Evolutionary conservation across 2,113 vertebrate species (phyloP), one percentile per base, ranked within the genome.

Genomic region (Terrapene triunguis): DNA sequence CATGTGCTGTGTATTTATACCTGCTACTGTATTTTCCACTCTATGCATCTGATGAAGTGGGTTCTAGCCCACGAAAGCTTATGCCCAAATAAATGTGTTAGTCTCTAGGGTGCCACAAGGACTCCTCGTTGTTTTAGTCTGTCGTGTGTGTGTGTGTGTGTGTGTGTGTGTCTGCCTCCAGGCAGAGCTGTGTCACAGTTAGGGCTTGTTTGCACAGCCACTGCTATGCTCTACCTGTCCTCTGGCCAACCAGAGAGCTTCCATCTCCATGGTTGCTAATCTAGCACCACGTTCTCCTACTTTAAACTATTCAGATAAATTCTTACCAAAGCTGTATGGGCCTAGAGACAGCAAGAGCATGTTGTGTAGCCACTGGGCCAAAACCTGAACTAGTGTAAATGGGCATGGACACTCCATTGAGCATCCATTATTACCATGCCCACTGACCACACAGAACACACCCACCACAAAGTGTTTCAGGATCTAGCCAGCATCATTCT

Each of bases 401-500:
- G n/a, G 76, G 42, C 85, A 25, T 80, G 32, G 85, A 17, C 38
- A 87, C 88, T 89, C 92, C 90, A 16, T 83, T 59, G 85, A 17
- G 35, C 85, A 87, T 91, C 92, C 90, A 16, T 87, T 74, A 50
- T 76, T 53, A 44, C 54, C 44, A 32, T 17, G 53, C 35, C 44
- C 84, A 38, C n/a, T 89, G 55, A 81, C 95, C 51, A 8, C 50
- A 48, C 81, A 92, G 51, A 51, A 19, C 51, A 51, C 51, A 51
- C 51, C 51, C 17, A 51, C 16, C 51, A 51, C 51, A 54, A 89
- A 89, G 55, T 24, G 84, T 44, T 92, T 97, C 88, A 88, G 10
- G 92, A 87, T 95, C 93, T 94, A 90, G 88, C 76, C 62, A 86
- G 81, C 47, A 72, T 92, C 87, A 76, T 82, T 82, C 50, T 94